A percentile compares a stretch with the other conserved stretches of the same genome.
These are phyloP conservation scores for Cardiocondyla obscurior DNA, from an alignment of 1,140 invertebrate genomes.

Conservation along the genomic window DNA sequence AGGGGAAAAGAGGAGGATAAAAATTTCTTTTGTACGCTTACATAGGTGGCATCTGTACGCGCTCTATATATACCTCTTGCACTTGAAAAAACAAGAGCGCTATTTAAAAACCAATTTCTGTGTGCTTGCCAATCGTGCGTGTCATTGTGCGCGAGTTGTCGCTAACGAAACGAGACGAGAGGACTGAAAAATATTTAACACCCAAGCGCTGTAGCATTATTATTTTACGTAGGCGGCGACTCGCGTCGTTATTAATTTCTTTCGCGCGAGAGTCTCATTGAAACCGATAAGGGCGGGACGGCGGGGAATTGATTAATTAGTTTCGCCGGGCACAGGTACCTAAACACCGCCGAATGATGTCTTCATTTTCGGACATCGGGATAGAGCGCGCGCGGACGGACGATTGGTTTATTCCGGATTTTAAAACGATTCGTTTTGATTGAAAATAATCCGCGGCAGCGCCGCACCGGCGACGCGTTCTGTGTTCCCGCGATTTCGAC, in stretches of 20 bases:
- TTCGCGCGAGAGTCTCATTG: conserved; percentile 75
- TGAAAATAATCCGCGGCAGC: conserved; percentile 41
- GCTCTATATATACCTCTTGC: conserved; percentile 57
- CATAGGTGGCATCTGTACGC: not conserved
- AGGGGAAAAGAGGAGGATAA: not conserved
- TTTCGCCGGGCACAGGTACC: conserved; percentile 60
- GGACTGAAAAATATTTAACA: not conserved
- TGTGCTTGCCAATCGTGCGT: conserved; percentile 61
- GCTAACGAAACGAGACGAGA: not conserved
- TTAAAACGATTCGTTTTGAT: conserved; percentile 56
- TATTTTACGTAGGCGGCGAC: not conserved
- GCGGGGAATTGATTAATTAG: conserved; percentile 77
- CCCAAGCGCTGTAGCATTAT: not conserved
- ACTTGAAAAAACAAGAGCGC: conserved; percentile 66
- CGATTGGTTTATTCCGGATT: conserved; percentile 44
- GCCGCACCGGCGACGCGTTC: conserved; percentile 3
- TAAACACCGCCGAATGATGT: conserved; percentile 45
- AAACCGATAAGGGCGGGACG: conserved; percentile 21
- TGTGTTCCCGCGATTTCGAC: conserved; percentile 40
- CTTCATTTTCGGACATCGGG: conserved; percentile 48
- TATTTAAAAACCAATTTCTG: conserved; percentile 63
- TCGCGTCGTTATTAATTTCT: too few species aligned
- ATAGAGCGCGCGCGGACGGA: conserved; percentile 14
- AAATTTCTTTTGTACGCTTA: not conserved
- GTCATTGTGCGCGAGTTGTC: not conserved